These are phyloP conservation scores for Ophioninae sp. DNA, from an alignment of 2,888 invertebrate species.

Conservation along the genomic window DNA sequence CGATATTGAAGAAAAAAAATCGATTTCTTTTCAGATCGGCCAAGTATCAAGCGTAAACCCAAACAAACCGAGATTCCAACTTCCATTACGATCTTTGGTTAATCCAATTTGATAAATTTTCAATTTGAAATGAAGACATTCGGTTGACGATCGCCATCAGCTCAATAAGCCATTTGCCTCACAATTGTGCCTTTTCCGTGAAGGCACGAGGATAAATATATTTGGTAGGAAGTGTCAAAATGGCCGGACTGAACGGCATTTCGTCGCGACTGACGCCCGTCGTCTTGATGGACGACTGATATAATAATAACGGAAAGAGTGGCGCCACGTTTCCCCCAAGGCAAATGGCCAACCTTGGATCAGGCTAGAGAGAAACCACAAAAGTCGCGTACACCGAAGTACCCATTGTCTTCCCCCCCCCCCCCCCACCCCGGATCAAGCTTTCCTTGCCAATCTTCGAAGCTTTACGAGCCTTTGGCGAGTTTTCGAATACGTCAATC, in stretches of 20 bases:
- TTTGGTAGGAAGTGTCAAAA: constrained; percentile 32
- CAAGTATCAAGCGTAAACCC: no score
- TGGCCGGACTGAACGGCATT: constrained; percentile 35
- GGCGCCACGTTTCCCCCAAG: constrained; percentile 63
- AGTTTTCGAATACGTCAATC: neutral
- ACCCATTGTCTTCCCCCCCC: constrained; percentile 46
- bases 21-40: no score
- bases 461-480: constrained; percentile 24
- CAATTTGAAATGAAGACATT: no score
- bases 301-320: constrained; percentile 65
- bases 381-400: neutral
- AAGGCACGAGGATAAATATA: neutral
- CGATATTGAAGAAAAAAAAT: no score
- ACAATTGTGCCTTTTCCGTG: neutral
- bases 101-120: no score
- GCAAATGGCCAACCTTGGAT: constrained; percentile 71
- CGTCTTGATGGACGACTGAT: constrained; percentile 58
- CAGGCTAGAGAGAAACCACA: constrained; percentile 59
- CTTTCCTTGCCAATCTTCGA: neutral
- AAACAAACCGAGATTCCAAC: no score
- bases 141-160: no score
- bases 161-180: neutral
- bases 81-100: no score
- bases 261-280: constrained; percentile 50
- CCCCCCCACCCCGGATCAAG: no score